Evolutionary conservation across 2,113 vertebrate species (phyloP).

Genomic region (Nibea albiflora): DNA sequence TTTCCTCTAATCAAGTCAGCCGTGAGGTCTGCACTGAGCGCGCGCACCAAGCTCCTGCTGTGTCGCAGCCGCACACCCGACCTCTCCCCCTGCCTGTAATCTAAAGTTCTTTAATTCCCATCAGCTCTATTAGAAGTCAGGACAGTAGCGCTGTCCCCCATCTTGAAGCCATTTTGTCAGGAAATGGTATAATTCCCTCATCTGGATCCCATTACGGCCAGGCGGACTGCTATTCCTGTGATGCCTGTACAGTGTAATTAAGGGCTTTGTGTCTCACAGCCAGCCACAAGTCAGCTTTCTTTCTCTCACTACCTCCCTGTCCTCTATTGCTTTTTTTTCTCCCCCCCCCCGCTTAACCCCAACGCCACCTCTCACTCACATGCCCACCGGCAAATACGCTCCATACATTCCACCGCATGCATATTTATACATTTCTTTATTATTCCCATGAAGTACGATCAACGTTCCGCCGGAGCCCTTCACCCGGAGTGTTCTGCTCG

Average conservation of each 20-base stretch:
- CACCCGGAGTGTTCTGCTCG: neutral
- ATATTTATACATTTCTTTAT: constrained; percentile 4
- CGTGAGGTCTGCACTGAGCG: neutral
- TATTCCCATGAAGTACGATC: neutral
- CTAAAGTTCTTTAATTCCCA: constrained; percentile 50
- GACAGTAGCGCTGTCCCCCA: constrained; percentile 76
- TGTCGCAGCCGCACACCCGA: neutral
- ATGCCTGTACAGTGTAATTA: constrained; percentile 80
- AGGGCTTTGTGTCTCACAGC: constrained; percentile 77
- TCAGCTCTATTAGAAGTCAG: constrained; percentile 68
- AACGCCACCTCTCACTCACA: constrained; percentile 13
- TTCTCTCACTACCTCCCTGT: constrained; percentile 43
- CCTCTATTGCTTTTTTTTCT: neutral
- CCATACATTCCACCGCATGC: neutral
- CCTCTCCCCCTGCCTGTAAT: constrained; percentile 12
- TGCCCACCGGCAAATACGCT: neutral
- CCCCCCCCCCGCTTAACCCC: constrained; percentile 30
- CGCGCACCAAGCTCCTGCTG: constrained; percentile 12
- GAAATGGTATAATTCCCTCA: constrained; percentile 81
- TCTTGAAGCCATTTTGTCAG: constrained; percentile 82
- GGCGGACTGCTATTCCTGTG: constrained; percentile 73
- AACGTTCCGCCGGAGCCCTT: neutral
- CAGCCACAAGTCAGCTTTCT: constrained; percentile 56
- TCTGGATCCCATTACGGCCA: constrained; percentile 81
- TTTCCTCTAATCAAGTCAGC: neutral